Evolutionary conservation across 2,888 invertebrate species (phyloP).

Genomic region (Agrochola circellaris): DNA sequence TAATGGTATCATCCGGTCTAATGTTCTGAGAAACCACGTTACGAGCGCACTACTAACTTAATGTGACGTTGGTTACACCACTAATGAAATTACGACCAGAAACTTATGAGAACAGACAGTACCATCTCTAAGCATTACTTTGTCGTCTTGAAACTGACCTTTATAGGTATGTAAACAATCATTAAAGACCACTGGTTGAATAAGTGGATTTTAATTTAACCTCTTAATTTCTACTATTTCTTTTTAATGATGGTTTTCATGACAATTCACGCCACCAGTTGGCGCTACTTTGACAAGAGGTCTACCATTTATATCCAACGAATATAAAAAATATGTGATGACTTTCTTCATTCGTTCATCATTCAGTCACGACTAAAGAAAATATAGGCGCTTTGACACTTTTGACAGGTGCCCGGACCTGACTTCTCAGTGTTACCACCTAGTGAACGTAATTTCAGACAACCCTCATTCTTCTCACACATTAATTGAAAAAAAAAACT

Average conservation of each 20-base stretch:
- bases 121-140: neutral
- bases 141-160: neutral
- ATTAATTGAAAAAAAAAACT: too few species aligned
- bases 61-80: neutral
- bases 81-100: conserved; percentile 31
- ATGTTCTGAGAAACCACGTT: neutral
- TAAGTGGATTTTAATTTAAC: too few species aligned
- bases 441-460: too few species aligned
- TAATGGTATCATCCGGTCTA: conserved; percentile 14
- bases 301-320: too few species aligned
- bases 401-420: too few species aligned
- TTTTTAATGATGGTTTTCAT: neutral
- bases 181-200: neutral
- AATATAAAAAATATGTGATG: too few species aligned
- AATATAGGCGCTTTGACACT: too few species aligned
- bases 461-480: neutral
- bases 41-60: neutral
- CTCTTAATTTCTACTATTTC: neutral
- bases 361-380: too few species aligned
- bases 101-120: neutral
- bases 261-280: too few species aligned
- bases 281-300: too few species aligned
- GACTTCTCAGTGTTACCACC: too few species aligned
- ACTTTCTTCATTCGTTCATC: too few species aligned
- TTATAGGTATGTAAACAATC: neutral